Base-by-base conservation (phyloP, 2,113 vertebrate genomes). In the Urocitellus parryii region DNA sequence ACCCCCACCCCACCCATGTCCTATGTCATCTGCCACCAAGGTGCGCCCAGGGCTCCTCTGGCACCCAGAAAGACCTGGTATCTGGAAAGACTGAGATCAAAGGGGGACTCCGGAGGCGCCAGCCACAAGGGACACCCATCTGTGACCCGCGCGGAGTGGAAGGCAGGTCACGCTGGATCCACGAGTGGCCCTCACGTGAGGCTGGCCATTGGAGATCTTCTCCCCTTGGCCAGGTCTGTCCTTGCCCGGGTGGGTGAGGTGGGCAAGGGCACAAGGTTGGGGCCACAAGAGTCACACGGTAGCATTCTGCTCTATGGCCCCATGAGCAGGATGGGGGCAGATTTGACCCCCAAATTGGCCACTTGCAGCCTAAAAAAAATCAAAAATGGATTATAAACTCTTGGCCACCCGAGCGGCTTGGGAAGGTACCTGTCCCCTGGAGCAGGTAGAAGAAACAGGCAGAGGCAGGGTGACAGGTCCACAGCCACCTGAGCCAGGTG, bases 251-350 rank as follows among this genome's bases (percentile, higher is more conserved):
- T 20, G 8, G 32, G 34, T 1, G 67, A 32, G 16, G 12, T 17
- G 24, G 32, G 12, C 18, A 8, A 45, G 8, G 56, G 7, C 18
- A 3, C 34, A 0, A 0, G 8, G 56, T 22, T 7, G 10, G 34
- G 58, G 61, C 34, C 45, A 25, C 56, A 58, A 20, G 18, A 86
- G 25, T 63, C 85, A 53, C 22, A 32, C 5, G 9, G 45, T 58
- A 13, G 32, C 17, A 14, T 48, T 58, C 27, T 25, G 58, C 58
- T 29, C n/a, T 42, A 18, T 10, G 12, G 27, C 22, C 25, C 48
- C 63, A 53, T 0, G 3, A 18, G 1, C 73, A 56, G 53, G 45
- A 3, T 84, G 24, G 29, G 20, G 24, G 1, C n/a, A 79, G n/a
- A n/a, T 42, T 1, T 45, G 82, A 39, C 45, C 58, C 20, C 1